Conservation (phyloP, 2,797 vertebrate species). For the Echeneis naucrates region DNA sequence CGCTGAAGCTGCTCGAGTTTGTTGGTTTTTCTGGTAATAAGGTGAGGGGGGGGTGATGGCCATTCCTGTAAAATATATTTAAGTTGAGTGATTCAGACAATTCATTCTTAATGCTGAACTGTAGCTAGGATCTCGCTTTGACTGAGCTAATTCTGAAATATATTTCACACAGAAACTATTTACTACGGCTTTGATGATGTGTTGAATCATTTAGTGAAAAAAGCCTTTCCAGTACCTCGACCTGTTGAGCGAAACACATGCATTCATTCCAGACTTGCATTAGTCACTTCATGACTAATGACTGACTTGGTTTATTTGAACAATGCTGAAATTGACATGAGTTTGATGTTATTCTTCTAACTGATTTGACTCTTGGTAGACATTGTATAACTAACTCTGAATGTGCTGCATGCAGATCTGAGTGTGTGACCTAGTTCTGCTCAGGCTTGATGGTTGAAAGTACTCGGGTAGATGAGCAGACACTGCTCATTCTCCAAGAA, state of each 20-base stretch:
- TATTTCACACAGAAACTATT: neutral
- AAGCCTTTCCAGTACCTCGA: neutral
- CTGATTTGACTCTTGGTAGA: neutral
- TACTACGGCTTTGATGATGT: neutral
- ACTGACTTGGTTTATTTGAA: neutral
- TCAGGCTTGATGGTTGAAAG: neutral
- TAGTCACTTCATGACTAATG: slow-evolving; percentile 15
- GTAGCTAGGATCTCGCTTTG: neutral
- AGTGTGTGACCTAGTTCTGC: neutral
- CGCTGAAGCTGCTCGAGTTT: slow-evolving; percentile 94
- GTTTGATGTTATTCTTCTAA: neutral
- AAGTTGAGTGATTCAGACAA: neutral
- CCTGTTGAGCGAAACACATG: neutral
- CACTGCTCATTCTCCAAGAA: too few relatives aligned
- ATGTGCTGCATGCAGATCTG: neutral
- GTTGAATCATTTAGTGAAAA: slow-evolving; percentile 1
- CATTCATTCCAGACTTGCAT: slow-evolving; percentile 39
- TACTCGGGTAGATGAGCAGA: neutral
- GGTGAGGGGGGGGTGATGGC: slow-evolving; percentile 78
- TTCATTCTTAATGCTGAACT: neutral
- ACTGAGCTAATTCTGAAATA: neutral
- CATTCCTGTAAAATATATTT: too few relatives aligned
- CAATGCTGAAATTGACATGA: neutral
- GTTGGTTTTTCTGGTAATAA: slow-evolving; percentile 98
- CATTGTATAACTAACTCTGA: too few relatives aligned